phyloP scores from a whole-genome alignment of 2,113 vertebrate species.

The Cricetomys ansorgei region DNA sequence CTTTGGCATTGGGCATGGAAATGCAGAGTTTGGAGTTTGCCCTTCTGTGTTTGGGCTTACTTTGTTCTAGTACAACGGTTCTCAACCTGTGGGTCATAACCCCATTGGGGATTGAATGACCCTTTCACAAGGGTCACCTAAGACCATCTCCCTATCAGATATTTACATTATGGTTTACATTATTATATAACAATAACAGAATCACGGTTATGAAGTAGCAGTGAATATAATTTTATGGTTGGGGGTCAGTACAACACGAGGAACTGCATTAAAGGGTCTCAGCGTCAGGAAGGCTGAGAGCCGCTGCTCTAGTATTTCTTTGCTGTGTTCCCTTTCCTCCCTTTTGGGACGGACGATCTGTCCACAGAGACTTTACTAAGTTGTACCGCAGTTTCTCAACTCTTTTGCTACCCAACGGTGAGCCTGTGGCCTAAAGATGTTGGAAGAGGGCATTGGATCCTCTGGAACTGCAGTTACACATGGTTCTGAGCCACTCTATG shows the following conservation, averaged over 20 bases:
- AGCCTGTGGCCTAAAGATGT: background rate
- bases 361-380: background rate
- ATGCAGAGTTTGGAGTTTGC: background rate
- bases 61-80: too few relatives aligned
- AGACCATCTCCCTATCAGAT: too few relatives aligned
- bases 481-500: background rate
- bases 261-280: too few relatives aligned
- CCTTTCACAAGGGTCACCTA: too few relatives aligned
- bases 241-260: too few relatives aligned
- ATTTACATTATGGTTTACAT: too few relatives aligned
- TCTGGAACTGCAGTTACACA: background rate
- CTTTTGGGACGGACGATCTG: background rate
- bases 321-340: background rate
- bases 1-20: background rate
- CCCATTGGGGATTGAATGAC: too few relatives aligned
- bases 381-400: background rate
- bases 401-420: background rate
- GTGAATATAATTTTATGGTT: too few relatives aligned
- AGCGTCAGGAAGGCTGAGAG: too few relatives aligned
- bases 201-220: too few relatives aligned
- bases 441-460: background rate
- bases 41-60: background rate
- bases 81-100: too few relatives aligned
- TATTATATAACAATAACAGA: too few relatives aligned
- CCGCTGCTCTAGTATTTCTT: background rate